phyloP scores from a whole-genome alignment of 2,113 vertebrate species.

The Panthera uncia region DNA sequence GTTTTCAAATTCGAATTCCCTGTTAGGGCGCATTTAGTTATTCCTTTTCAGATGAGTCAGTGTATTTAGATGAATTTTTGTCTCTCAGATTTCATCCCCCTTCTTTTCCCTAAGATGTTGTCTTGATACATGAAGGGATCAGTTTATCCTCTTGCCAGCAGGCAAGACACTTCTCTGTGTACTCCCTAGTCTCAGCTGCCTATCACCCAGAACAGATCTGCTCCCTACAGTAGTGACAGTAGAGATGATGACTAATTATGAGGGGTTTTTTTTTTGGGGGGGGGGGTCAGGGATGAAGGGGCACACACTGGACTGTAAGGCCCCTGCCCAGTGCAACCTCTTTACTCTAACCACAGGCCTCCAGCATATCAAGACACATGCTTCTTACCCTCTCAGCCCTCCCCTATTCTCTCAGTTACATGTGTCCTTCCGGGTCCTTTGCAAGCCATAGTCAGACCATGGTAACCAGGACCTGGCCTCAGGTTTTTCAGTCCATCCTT shows the following conservation, averaged over 20 bases:
- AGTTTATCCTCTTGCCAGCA: neutral
- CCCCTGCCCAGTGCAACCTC: neutral
- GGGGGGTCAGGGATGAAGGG: accelerated
- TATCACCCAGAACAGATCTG: neutral
- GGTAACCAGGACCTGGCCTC: neutral
- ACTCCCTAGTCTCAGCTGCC: neutral
- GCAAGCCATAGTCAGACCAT: neutral
- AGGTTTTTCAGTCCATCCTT: neutral
- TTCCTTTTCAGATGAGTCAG: neutral
- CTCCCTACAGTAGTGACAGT: neutral
- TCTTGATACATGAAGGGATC: neutral
- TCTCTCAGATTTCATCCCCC: neutral
- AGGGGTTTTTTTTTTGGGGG: neutral
- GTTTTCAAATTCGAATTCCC: conserved; percentile 1
- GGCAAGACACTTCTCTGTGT: neutral
- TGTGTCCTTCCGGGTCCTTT: neutral
- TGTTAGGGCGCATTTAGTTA: neutral
- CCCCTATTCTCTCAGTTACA: neutral
- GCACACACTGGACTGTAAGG: neutral
- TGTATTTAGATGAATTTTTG: neutral
- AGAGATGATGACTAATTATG: neutral
- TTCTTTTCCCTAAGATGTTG: neutral
- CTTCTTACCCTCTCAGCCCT: neutral
- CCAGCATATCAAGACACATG: neutral
- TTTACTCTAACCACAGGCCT: neutral